Evolutionary conservation across 2,113 vertebrate species (phyloP).

Genomic region (Maccullochella peelii): DNA sequence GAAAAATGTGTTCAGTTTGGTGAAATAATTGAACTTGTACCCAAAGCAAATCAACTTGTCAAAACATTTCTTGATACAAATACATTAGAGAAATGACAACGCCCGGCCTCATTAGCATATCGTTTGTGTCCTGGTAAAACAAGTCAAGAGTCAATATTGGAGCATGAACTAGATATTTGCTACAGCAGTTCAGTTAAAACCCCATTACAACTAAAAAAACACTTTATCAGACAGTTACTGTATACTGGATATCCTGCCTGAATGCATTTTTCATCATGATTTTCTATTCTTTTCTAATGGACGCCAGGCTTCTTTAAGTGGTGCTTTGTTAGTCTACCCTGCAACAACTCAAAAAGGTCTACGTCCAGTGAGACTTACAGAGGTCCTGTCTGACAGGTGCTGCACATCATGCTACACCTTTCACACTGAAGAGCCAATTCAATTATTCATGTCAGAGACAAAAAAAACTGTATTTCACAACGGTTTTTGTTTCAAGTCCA

Average conservation of each 20-base stretch:
- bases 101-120: background rate
- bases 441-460: conserved; percentile 73
- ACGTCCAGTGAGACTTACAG: conserved; percentile 62
- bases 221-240: conserved; percentile 28
- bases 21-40: background rate
- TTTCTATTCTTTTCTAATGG: conserved; percentile 62
- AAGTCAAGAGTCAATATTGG: background rate
- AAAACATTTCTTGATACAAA: background rate
- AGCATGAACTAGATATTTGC: conserved; percentile 22
- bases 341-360: conserved; percentile 51
- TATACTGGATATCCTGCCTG: conserved; percentile 22
- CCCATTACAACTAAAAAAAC: conserved; percentile 5
- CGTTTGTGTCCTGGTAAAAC: background rate
- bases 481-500: conserved; percentile 53
- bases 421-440: conserved; percentile 52
- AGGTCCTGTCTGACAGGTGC: conserved; percentile 15
- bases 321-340: conserved; percentile 60
- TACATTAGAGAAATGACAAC: background rate
- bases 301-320: conserved; percentile 49
- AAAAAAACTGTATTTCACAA: conserved; percentile 61
- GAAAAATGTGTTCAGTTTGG: background rate
- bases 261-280: conserved; percentile 60
- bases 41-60: background rate
- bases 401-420: conserved; percentile 53
- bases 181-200: conserved; percentile 21